Evolutionary conservation across 2,113 vertebrate species (phyloP).

Genomic region (Corydoras maculifer): DNA sequence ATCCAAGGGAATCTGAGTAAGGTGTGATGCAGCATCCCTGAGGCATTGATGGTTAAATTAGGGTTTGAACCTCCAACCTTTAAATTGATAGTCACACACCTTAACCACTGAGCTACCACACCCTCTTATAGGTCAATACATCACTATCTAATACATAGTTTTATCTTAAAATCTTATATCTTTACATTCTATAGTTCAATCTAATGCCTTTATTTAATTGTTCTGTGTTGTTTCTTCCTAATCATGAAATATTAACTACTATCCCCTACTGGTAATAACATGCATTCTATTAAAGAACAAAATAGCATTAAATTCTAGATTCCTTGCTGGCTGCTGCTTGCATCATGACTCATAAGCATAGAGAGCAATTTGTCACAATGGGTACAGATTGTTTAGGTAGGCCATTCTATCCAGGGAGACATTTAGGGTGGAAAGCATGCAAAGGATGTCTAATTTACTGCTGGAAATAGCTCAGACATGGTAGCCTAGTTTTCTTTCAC

Average conservation of each 20-base stretch:
- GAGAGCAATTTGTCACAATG: neutral
- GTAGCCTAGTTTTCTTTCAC: slow-evolving; percentile 41
- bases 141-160: no score
- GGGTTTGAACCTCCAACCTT: no score
- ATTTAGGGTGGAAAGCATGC: slow-evolving; percentile 11
- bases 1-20: no score
- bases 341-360: slow-evolving; percentile 2
- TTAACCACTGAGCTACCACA: no score
- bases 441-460: slow-evolving; percentile 15
- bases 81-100: no score
- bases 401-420: slow-evolving; percentile 1
- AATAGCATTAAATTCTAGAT: neutral
- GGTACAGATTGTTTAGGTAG: slow-evolving; percentile 4
- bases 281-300: neutral
- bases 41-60: no score
- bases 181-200: slow-evolving; percentile 9
- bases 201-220: neutral
- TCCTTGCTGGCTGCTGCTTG: neutral
- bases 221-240: neutral
- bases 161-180: no score
- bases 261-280: slow-evolving; percentile 21
- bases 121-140: no score
- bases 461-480: slow-evolving; percentile 30
- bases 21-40: no score
- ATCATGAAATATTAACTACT: neutral